These are phyloP conservation scores for Mus spicilegus DNA, from an alignment of 2,113 vertebrate genomes.

Conservation along the genomic window DNA sequence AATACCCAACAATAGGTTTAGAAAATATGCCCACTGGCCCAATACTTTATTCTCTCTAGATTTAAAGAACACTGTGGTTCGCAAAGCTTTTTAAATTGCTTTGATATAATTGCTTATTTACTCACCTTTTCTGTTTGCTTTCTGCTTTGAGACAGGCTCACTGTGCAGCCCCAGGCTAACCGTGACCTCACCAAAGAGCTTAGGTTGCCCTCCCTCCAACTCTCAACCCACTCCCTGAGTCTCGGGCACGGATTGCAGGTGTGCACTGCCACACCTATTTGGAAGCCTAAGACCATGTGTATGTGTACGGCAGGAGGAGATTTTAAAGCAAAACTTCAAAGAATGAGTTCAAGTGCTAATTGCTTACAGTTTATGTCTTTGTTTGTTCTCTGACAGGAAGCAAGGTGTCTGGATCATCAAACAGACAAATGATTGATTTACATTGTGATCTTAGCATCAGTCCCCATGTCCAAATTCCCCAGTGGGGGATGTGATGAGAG, in stretches of 20 bases:
- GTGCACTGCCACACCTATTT: background rate
- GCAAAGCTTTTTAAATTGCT: background rate
- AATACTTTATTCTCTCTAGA: background rate
- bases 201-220: background rate
- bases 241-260: background rate
- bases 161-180: background rate
- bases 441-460: background rate
- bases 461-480: background rate
- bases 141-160: background rate
- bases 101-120: background rate
- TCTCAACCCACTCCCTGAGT: background rate
- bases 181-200: background rate
- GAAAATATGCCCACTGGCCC: background rate
- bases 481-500: background rate
- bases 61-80: background rate
- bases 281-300: background rate
- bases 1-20: background rate
- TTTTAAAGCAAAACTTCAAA: background rate
- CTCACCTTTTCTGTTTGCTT: background rate
- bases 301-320: background rate
- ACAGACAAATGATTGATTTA: conserved; percentile 35
- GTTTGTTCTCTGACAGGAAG: background rate
- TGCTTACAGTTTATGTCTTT: background rate
- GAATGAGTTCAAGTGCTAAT: background rate
- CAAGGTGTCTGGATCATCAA: conserved; percentile 34